Conservation (phyloP, 1,140 invertebrate species). For the Drosophila simulans region DNA sequence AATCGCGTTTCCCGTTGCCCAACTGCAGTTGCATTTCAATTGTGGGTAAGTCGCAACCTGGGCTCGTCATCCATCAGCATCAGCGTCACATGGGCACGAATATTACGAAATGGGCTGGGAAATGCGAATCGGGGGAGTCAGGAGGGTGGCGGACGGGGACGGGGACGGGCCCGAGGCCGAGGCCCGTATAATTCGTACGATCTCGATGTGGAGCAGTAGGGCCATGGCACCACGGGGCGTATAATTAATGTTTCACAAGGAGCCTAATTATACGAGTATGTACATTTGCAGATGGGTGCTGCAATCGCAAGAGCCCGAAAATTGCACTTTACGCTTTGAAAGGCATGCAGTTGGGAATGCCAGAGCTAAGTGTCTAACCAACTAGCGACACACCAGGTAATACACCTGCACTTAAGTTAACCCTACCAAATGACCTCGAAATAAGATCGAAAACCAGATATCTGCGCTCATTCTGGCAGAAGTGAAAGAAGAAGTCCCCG, state of each 20-base stretch:
- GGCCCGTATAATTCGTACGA: slow-evolving; percentile 8
- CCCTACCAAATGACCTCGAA: slow-evolving; percentile 32
- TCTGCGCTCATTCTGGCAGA: slow-evolving; percentile 36
- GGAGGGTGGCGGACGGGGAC: background rate
- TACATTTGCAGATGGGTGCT: slow-evolving; percentile 19
- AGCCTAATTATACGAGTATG: slow-evolving; percentile 41
- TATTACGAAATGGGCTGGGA: slow-evolving; percentile 71
- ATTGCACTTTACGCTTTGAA: background rate
- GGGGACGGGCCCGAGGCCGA: background rate
- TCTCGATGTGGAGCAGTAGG: slow-evolving; percentile 60
- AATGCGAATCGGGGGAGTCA: slow-evolving; percentile 21
- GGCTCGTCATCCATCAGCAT: slow-evolving; percentile 23
- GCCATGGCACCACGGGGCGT: slow-evolving; percentile 29
- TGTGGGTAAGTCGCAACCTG: slow-evolving; percentile 18
- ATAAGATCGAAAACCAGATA: slow-evolving; percentile 31
- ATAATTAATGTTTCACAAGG: slow-evolving; percentile 74
- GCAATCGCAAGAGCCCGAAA: slow-evolving; percentile 10
- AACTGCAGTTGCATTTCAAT: slow-evolving; percentile 43
- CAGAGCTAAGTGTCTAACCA: too few relatives aligned
- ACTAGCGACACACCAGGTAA: too few relatives aligned
- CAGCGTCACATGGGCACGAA: slow-evolving; percentile 30
- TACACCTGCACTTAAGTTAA: background rate
- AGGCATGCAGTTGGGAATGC: too few relatives aligned
- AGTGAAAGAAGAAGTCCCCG: slow-evolving; percentile 52
- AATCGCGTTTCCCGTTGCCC: slow-evolving; percentile 42